Conservation (phyloP, 1,140 invertebrate genomes). For the Lucilia sericata region DNA sequence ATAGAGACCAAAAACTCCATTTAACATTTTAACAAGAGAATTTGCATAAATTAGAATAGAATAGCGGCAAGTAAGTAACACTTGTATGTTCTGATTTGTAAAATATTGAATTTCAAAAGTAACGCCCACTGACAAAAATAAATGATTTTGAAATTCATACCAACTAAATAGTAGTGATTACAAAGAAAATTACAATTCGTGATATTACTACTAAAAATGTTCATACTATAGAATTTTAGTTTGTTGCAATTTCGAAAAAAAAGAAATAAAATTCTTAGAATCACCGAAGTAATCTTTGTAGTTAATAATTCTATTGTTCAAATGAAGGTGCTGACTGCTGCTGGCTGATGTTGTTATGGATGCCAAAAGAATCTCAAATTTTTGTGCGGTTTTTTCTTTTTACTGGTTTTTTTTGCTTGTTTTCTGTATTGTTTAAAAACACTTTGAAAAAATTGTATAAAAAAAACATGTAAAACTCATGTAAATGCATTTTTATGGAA, state of each 20-base stretch:
- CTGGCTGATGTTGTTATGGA: not conserved
- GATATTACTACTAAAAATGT: not conserved
- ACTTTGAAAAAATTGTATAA: not conserved
- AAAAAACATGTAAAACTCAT: slow-evolving; percentile 27
- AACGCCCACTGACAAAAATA: not conserved
- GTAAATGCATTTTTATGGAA: slow-evolving; percentile 24
- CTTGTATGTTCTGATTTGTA: not conserved
- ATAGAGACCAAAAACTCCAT: not conserved
- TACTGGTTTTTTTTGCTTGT: not conserved
- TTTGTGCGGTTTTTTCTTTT: not conserved
- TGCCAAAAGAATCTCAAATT: slow-evolving; percentile 17
- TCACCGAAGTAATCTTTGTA: not conserved
- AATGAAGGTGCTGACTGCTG: too few relatives aligned
- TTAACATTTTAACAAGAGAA: not conserved
- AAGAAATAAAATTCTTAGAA: slow-evolving; percentile 2
- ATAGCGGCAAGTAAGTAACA: not conserved
- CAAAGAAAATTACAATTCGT: not conserved
- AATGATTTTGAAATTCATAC: not conserved
- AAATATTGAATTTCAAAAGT: not conserved
- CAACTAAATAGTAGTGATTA: not conserved
- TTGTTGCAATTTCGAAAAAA: too few relatives aligned
- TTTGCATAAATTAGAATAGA: not conserved
- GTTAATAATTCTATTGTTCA: not conserved
- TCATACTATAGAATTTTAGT: not conserved
- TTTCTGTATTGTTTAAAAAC: slow-evolving; percentile 5